Evolutionary conservation across 2,888 invertebrate genomes (phyloP).

Genomic region (Bellardia bayeri): DNA sequence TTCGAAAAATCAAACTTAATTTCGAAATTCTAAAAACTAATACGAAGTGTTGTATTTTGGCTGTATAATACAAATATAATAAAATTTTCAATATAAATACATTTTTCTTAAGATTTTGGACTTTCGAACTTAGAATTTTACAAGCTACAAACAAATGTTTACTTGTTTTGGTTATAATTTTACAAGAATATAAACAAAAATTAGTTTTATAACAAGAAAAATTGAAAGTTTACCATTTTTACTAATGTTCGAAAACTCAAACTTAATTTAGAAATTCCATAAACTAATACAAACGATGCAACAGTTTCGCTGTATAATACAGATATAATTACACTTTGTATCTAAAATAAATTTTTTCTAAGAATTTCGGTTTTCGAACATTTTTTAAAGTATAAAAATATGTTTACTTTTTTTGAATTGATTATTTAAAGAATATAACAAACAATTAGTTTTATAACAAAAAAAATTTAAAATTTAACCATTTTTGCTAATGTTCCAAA

Average conservation of each 20-base stretch:
- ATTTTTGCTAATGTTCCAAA: not conserved
- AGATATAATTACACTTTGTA: not conserved
- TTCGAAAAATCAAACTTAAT: constrained; percentile 18
- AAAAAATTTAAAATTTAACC: too few species aligned
- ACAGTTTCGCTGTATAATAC: not conserved
- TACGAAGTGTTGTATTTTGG: too few species aligned
- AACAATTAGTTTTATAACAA: too few species aligned
- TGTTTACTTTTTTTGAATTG: too few species aligned
- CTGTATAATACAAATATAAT: not conserved
- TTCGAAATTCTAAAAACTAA: not conserved
- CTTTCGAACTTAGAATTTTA: too few species aligned
- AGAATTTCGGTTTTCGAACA: not conserved
- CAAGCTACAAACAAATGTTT: too few species aligned
- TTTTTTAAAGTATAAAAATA: not conserved
- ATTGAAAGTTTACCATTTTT: not conserved
- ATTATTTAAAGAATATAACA: too few species aligned
- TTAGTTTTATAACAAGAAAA: not conserved
- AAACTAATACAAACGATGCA: not conserved
- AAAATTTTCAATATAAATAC: not conserved
- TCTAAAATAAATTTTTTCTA: not conserved
- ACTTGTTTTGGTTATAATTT: too few species aligned
- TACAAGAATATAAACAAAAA: not conserved
- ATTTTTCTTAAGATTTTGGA: too few species aligned
- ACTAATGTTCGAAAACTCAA: constrained; percentile 9
- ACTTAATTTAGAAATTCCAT: constrained; percentile 5